These are phyloP conservation scores for Hyperopisus bebe DNA, from an alignment of 2,113 vertebrate species.

Conservation along the genomic window DNA sequence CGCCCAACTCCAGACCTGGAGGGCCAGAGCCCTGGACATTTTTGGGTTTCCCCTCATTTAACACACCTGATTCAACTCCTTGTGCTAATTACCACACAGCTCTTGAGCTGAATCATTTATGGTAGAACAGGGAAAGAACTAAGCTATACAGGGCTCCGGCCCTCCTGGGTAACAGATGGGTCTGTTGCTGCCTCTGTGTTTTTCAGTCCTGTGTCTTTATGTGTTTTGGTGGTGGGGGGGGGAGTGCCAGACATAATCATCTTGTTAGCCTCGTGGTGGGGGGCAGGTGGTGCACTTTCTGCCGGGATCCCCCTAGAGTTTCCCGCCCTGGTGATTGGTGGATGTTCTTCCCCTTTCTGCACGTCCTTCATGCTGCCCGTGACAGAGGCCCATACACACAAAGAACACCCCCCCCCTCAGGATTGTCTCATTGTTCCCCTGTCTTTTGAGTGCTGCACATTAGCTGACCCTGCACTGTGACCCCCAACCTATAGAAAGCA, in stretches of 20 bases:
- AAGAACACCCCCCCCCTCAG: not conserved
- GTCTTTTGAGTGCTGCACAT: not conserved
- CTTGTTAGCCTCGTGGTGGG: slow-evolving; percentile 25
- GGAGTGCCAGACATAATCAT: not conserved
- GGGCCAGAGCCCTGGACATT: too few species aligned
- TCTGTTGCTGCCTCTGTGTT: slow-evolving; percentile 44
- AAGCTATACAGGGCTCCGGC: too few species aligned
- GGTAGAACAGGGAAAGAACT: too few species aligned
- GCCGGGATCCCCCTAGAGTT: not conserved
- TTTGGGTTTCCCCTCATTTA: too few species aligned
- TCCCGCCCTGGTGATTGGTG: not conserved
- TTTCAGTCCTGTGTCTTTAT: slow-evolving; percentile 48
- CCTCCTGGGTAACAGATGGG: slow-evolving; percentile 54
- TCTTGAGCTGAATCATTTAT: too few species aligned
- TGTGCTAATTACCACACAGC: too few species aligned
- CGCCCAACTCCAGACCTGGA: too few species aligned
- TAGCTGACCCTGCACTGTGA: too few species aligned
- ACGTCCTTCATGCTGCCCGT: not conserved
- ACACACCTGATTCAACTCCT: too few species aligned
- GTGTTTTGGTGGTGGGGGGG: slow-evolving; percentile 23
- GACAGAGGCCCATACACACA: not conserved
- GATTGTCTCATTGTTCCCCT: not conserved
- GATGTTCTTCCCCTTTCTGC: not conserved
- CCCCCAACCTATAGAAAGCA: too few species aligned
- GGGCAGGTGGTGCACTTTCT: not conserved